These are phyloP conservation scores for Alouatta palliata DNA, from an alignment of 2,113 vertebrate genomes.

Conservation along the genomic window DNA sequence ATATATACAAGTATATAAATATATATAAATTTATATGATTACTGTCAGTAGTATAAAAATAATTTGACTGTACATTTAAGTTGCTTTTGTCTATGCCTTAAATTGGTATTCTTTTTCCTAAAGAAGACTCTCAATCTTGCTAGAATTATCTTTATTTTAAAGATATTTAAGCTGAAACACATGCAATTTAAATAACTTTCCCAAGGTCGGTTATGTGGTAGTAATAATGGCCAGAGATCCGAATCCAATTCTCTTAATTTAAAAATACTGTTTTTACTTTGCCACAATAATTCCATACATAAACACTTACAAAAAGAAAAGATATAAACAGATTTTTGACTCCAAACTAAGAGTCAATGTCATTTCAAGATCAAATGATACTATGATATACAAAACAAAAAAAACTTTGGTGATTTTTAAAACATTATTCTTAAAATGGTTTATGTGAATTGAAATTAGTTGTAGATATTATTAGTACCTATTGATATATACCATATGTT, in stretches of 20 bases:
- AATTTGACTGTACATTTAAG: not conserved
- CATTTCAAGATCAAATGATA: not conserved
- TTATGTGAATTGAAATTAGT: slow-evolving; percentile 43
- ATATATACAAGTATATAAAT: not conserved
- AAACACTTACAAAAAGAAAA: not conserved
- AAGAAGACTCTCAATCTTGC: not conserved
- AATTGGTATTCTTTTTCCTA: not conserved
- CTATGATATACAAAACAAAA: not conserved
- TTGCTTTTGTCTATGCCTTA: not conserved
- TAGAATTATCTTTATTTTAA: not conserved
- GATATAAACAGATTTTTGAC: not conserved
- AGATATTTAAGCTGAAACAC: not conserved
- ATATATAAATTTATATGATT: not conserved
- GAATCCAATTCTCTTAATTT: not conserved
- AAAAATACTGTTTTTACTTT: not conserved
- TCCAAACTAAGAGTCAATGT: not conserved
- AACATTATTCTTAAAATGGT: slow-evolving; percentile 11
- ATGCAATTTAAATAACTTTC: not conserved
- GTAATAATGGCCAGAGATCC: not conserved
- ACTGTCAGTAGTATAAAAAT: not conserved
- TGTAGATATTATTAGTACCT: slow-evolving; percentile 50
- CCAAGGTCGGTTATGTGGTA: not conserved
- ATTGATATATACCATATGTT: slow-evolving; percentile 52
- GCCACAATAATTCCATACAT: not conserved
- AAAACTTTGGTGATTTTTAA: not conserved